Conservation (phyloP, 2,797 vertebrate genomes). For the Eidolon dupreanum region DNA sequence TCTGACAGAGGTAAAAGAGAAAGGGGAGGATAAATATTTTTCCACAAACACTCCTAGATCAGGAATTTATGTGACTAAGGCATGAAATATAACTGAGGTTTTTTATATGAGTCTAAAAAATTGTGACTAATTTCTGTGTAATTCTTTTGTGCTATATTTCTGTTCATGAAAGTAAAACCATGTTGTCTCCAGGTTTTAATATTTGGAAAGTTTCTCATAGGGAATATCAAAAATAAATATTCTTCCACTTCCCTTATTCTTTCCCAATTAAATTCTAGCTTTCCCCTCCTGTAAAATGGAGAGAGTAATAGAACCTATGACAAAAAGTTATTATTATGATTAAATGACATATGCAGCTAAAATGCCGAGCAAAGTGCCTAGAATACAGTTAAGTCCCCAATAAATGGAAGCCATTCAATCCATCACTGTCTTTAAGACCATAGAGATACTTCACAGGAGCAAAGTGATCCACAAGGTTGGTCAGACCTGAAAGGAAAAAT, state of each 20-base stretch:
- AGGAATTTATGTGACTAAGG: slow-evolving; percentile 77
- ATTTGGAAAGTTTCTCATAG: background rate
- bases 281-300: background rate
- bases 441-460: background rate
- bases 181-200: background rate
- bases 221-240: background rate
- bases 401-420: background rate
- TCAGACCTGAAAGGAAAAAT: background rate
- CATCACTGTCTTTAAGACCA: background rate
- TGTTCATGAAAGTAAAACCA: slow-evolving; percentile 34
- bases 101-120: slow-evolving; percentile 55
- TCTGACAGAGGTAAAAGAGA: slow-evolving; percentile 39
- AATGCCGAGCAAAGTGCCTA: background rate
- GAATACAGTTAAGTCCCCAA: background rate
- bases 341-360: background rate
- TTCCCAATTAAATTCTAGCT: background rate
- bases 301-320: background rate
- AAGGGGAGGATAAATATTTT: slow-evolving; percentile 65
- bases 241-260: background rate
- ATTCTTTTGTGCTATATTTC: slow-evolving; percentile 40
- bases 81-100: slow-evolving; percentile 36
- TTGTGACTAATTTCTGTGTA: slow-evolving; percentile 56
- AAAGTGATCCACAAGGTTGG: background rate
- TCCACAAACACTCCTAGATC: slow-evolving; percentile 77
- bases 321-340: background rate